phyloP scores from a whole-genome alignment of 2,797 vertebrate species.

The Arvicola amphibius region DNA sequence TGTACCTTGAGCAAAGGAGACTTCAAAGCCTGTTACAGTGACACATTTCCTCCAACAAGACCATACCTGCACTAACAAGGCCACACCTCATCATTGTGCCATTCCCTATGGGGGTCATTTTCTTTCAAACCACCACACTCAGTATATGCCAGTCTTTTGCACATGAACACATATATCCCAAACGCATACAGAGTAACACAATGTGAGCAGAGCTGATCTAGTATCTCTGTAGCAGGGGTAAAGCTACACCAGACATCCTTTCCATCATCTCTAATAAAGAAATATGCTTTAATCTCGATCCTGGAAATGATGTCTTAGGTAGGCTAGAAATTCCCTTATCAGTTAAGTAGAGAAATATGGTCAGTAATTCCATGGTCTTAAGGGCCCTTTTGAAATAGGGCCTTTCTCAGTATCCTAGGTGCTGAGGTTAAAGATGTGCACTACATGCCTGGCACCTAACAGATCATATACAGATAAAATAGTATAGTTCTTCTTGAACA shows the following conservation, averaged over 20 bases:
- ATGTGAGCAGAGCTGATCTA: neutral
- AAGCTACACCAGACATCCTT: neutral
- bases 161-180: neutral
- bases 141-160: neutral
- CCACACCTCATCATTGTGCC: neutral
- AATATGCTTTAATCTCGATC: neutral
- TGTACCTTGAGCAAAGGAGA: neutral
- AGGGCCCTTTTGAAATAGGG: neutral
- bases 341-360: neutral
- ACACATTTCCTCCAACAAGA: neutral
- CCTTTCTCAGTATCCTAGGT: neutral
- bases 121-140: neutral
- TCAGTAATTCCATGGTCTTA: neutral
- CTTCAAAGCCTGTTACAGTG: neutral
- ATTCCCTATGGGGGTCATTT: neutral
- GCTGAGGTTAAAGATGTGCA: neutral
- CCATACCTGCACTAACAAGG: neutral
- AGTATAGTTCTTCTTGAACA: neutral
- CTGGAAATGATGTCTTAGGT: neutral
- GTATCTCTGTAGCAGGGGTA: neutral
- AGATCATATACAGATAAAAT: conserved; percentile 19
- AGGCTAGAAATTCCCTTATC: neutral
- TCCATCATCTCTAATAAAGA: neutral
- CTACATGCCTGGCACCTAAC: neutral
- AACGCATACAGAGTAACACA: neutral